A percentile compares a stretch with the other conserved stretches of the same genome.
These are phyloP conservation scores for Allolobophora icterica DNA, from an alignment of 2,888 invertebrate genomes.

Conservation along the genomic window DNA sequence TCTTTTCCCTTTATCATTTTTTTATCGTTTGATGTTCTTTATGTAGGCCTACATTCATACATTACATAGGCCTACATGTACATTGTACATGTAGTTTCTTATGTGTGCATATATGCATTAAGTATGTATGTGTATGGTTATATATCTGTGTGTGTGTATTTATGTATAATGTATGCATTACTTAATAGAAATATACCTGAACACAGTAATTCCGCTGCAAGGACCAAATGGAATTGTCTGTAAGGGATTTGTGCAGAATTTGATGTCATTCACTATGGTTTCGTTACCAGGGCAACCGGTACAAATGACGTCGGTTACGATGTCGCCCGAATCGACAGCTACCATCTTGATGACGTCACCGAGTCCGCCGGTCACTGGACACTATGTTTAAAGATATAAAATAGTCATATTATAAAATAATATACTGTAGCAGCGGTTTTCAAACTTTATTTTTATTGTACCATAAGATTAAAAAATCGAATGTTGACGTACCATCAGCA, in stretches of 20 bases:
- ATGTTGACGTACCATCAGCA: too few relatives aligned
- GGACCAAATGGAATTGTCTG: neutral
- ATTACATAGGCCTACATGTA: too few relatives aligned
- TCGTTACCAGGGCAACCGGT: neutral
- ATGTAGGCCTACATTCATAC: too few relatives aligned
- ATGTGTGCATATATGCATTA: neutral
- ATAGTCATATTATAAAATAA: too few relatives aligned
- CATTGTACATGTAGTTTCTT: too few relatives aligned
- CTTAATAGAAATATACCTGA: neutral
- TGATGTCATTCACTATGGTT: neutral
- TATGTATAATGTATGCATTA: neutral
- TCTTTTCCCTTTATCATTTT: too few relatives aligned
- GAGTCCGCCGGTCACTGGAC: neutral
- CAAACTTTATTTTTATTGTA: too few relatives aligned
- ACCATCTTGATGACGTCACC: neutral
- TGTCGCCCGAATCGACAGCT: neutral
- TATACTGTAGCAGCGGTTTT: too few relatives aligned
- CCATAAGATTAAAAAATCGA: too few relatives aligned
- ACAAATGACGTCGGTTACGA: neutral
- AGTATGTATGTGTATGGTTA: neutral
- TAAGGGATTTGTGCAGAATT: neutral
- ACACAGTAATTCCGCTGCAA: neutral
- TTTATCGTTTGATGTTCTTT: too few relatives aligned
- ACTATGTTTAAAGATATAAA: neutral
- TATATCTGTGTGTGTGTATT: too few relatives aligned